These are phyloP conservation scores for Junco hyemalis DNA, from an alignment of 2,113 vertebrate genomes.

Conservation along the genomic window DNA sequence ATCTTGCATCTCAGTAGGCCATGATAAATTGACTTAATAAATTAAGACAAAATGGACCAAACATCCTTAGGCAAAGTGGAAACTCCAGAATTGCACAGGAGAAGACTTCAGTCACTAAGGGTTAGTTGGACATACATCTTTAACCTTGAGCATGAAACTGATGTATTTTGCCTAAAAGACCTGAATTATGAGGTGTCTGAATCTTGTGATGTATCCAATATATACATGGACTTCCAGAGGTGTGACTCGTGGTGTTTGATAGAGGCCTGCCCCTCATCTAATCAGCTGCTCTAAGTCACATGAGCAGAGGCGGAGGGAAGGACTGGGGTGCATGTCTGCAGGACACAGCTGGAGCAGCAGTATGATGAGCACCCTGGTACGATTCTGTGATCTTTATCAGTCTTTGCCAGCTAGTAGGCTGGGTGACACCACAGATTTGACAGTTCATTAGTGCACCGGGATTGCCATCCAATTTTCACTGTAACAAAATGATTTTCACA, in stretches of 20 bases:
- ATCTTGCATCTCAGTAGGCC: background rate
- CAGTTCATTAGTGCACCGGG: background rate
- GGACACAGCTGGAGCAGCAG: background rate
- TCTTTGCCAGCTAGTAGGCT: background rate
- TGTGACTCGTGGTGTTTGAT: background rate
- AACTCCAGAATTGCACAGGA: background rate
- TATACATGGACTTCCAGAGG: background rate
- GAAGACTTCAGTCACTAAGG: background rate
- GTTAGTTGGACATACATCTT: accelerated
- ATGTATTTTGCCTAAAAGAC: background rate
- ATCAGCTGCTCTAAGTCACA: background rate
- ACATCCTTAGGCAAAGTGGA: background rate
- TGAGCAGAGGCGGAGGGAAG: background rate
- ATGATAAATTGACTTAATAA: background rate
- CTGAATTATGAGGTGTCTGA: background rate
- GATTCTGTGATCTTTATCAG: background rate
- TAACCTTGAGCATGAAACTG: background rate
- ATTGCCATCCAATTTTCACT: background rate
- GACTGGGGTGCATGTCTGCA: background rate
- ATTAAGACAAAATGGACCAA: background rate
- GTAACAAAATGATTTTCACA: background rate
- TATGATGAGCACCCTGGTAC: accelerated
- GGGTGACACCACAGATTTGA: background rate
- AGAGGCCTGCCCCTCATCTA: background rate
- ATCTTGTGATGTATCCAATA: background rate